Base-by-base conservation (phyloP, 2,113 vertebrate genomes). In the Phyllostomus discolor region DNA sequence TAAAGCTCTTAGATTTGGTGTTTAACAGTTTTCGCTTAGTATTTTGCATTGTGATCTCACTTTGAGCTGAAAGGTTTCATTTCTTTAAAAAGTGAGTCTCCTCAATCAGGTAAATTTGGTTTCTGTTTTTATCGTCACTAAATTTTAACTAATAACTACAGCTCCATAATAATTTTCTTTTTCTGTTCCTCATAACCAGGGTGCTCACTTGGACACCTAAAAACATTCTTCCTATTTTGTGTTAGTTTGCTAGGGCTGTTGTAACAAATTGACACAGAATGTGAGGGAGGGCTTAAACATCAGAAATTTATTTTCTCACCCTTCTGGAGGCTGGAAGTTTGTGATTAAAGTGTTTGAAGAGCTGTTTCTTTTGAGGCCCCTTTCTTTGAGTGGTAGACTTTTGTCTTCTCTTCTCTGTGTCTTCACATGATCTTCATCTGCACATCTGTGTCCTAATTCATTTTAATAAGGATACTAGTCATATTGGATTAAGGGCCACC, bases 231-330 rank as follows among this genome's bases (percentile, higher is more conserved):
- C 4, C 33, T 38, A 43, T 17, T 14, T 46, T 50, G 5, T 38
- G 9, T 70, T 50, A 26, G 31, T 75, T 8, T 14, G 5, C 4
- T 35, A 1, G 22, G 16, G 22, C 43, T 78, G 28, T 41, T 19
- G 0, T 79, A 35, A 59, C 15, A 2, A 4, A 33, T 50, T 8
- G 16, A 33, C 4, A 7, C 10, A 59, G 16, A 10, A 0, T 2
- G 46, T 33, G 33, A 31, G 46, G 38, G 31, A 11, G 38, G 6
- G 0, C 46, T 46, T 73, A 31, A 10, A 75, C 26, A 24, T 22
- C 12, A 41, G 5, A 48, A 16, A 24, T 38, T 33, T 28, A 15
- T 35, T 54, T 20, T 38, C 15, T 62, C 17, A 8, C 28, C 26
- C 3, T 69, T 90, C 52, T 78, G 52, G 24, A 38, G 43, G 9